Percentiles rank a stretch among this genome's conserved stretches.
Conservation (phyloP, 2,113 vertebrate genomes). For the Capreolus pygargus region DNA sequence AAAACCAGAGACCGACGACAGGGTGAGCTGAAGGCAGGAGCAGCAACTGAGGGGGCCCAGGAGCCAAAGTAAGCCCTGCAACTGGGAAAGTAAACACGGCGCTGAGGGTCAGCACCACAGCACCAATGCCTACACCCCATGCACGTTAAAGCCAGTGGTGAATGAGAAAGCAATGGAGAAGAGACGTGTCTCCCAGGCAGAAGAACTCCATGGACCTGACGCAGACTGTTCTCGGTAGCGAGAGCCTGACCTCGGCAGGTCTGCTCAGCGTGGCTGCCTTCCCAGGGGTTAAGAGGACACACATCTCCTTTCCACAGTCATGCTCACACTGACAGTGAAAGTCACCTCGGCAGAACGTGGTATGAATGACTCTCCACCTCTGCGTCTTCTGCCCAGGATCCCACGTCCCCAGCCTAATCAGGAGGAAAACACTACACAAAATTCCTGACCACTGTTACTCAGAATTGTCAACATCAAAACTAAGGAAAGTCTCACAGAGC, state of each 20-base stretch:
- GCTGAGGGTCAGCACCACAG: neutral
- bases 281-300: rapidly evolving
- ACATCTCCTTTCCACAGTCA: rapidly evolving
- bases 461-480: too few relatives aligned
- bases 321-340: rapidly evolving
- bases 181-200: too few relatives aligned
- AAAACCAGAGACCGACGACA: rapidly evolving
- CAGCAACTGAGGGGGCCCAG: rapidly evolving
- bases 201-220: neutral
- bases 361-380: neutral
- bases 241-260: rapidly evolving
- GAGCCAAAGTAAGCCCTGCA: neutral
- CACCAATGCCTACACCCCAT: rapidly evolving
- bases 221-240: rapidly evolving
- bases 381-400: too few relatives aligned
- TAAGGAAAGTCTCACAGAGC: too few relatives aligned
- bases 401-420: too few relatives aligned
- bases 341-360: rapidly evolving
- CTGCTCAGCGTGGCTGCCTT: neutral
- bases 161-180: neutral
- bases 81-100: too few relatives aligned
- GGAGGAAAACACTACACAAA: neutral
- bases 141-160: neutral
- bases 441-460: neutral
- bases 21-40: rapidly evolving